Evolutionary conservation across 2,113 vertebrate genomes (phyloP).

Genomic region (Stegostoma tigrinum): DNA sequence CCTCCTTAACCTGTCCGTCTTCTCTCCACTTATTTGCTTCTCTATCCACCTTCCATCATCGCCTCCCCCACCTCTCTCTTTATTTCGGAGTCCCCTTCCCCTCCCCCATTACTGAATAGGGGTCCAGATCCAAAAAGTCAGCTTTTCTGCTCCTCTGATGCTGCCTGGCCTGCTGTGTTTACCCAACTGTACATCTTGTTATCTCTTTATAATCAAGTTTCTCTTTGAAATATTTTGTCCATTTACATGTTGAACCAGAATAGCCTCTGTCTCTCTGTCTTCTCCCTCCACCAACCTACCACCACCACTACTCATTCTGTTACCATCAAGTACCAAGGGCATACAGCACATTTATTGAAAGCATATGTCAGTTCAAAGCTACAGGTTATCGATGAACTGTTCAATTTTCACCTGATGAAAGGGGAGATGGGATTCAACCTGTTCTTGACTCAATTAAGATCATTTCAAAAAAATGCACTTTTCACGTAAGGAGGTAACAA

Average conservation of each 20-base stretch:
- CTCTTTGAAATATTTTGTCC: neutral
- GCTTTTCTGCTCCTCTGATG: too few species aligned
- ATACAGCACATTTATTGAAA: neutral
- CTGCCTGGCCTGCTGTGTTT: too few species aligned
- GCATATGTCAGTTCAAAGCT: neutral
- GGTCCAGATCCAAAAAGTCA: too few species aligned
- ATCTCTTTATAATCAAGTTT: neutral
- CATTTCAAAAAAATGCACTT: neutral
- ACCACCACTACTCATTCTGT: neutral
- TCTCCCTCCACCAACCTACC: too few species aligned
- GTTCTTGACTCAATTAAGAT: neutral
- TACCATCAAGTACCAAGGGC: neutral
- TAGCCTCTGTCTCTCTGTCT: too few species aligned
- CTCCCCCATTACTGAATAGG: too few species aligned
- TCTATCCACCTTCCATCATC: too few species aligned
- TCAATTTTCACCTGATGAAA: neutral
- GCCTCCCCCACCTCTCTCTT: too few species aligned
- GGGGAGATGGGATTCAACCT: neutral
- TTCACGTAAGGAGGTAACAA: neutral
- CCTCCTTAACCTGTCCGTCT: too few species aligned
- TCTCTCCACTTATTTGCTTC: too few species aligned
- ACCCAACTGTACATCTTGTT: too few species aligned
- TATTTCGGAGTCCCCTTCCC: too few species aligned
- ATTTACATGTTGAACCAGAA: neutral
- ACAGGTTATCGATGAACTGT: neutral